These are phyloP conservation scores for Magallana nippona DNA, from an alignment of 2,888 invertebrate genomes.

Conservation along the genomic window DNA sequence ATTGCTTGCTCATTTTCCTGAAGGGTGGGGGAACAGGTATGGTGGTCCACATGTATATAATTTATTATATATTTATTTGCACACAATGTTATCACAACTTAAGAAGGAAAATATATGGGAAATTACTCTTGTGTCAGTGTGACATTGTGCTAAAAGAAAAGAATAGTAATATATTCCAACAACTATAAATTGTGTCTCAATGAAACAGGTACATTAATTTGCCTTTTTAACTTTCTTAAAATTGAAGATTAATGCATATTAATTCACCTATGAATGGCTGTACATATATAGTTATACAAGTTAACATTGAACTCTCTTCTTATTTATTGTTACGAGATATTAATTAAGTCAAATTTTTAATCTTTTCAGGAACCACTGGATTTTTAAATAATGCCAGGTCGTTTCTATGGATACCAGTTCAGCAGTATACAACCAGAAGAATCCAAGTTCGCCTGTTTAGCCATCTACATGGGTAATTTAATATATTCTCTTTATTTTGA, in stretches of 20 bases:
- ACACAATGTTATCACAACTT: neutral
- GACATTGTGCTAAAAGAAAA: too few species aligned
- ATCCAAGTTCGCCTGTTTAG: constrained; percentile 92
- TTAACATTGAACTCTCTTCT: neutral
- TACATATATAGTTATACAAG: too few species aligned
- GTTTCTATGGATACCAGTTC: constrained; percentile 96
- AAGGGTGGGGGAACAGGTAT: constrained; percentile 91
- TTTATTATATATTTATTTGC: neutral
- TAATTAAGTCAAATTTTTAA: too few species aligned
- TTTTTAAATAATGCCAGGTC: constrained; percentile 93
- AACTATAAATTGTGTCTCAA: too few species aligned
- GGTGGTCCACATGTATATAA: neutral
- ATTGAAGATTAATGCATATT: too few species aligned
- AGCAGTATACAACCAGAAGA: constrained; percentile 96
- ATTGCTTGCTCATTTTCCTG: constrained; percentile 92
- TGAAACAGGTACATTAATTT: too few species aligned
- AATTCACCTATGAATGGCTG: too few species aligned
- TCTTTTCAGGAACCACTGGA: constrained; percentile 82
- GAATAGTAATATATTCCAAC: too few species aligned
- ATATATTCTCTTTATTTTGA: neutral
- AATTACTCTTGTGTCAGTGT: too few species aligned
- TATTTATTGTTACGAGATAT: neutral
- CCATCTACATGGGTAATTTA: constrained; percentile 86
- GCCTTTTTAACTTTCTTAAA: too few species aligned
- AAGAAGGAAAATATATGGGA: too few species aligned